Evolutionary conservation across 2,113 vertebrate species (phyloP).

Genomic region (Neofelis nebulosa): DNA sequence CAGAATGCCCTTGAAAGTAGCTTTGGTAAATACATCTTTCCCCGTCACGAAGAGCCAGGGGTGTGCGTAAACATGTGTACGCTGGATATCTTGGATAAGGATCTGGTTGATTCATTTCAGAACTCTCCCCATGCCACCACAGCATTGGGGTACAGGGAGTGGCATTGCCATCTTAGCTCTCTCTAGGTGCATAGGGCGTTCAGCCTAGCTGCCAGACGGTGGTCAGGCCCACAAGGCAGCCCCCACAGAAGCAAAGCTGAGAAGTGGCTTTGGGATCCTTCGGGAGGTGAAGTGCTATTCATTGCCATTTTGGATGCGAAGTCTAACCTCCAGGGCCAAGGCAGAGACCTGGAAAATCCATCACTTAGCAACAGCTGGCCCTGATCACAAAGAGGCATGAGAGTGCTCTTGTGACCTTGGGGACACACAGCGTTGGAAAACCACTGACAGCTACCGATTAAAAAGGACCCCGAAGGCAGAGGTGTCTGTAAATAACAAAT

Average conservation of each 20-base stretch:
- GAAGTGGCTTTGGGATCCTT: constrained; percentile 5
- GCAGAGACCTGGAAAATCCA: constrained; percentile 1
- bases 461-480: constrained; percentile 43
- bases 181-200: background rate
- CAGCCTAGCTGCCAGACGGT: background rate
- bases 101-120: background rate
- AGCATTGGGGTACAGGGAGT: background rate
- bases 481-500: background rate
- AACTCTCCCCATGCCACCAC: background rate
- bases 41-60: background rate
- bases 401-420: constrained; percentile 12
- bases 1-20: background rate
- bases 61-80: fast-evolving
- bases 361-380: constrained; percentile 43
- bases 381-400: background rate
- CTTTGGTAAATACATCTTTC: background rate
- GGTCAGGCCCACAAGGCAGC: background rate
- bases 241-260: background rate
- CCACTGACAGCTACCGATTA: background rate
- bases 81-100: background rate
- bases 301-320: constrained; percentile 42
- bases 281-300: background rate
- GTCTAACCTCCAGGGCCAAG: background rate
- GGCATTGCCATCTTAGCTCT: background rate
- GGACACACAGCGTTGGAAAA: constrained; percentile 45